phyloP scores from a whole-genome alignment of 1,140 invertebrate genomes.

The Drosophila biarmipes region DNA sequence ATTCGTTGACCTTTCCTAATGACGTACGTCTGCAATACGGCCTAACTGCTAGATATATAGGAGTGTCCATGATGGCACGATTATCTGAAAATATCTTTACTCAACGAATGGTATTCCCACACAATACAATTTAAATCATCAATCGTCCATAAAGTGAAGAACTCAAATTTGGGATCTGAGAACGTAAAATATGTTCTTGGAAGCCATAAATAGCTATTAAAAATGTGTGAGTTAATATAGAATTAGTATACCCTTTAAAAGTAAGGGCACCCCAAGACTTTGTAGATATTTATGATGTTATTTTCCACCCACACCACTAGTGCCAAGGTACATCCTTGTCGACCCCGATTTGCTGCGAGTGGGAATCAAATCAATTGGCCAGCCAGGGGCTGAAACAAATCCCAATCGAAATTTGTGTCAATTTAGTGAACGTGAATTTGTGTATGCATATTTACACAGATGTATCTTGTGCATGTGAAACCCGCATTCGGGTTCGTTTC shows the following conservation, averaged over 20 bases:
- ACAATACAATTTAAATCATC: too few species aligned
- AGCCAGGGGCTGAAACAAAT: slow-evolving; percentile 35
- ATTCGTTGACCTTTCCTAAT: slow-evolving; percentile 33
- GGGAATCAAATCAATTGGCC: slow-evolving; percentile 53
- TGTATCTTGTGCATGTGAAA: not conserved
- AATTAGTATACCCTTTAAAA: too few species aligned
- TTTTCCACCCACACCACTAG: not conserved
- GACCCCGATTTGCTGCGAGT: slow-evolving; percentile 8
- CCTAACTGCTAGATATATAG: not conserved
- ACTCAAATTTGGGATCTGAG: too few species aligned
- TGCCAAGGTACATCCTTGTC: not conserved
- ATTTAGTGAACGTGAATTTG: slow-evolving; percentile 24
- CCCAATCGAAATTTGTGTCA: slow-evolving; percentile 45
- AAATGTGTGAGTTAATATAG: too few species aligned
- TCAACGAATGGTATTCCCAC: too few species aligned
- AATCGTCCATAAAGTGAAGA: too few species aligned
- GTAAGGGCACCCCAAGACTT: too few species aligned
- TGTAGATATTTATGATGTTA: too few species aligned
- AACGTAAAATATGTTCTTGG: too few species aligned
- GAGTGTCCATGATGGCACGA: too few species aligned
- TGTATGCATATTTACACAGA: slow-evolving; percentile 28
- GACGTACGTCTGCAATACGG: not conserved
- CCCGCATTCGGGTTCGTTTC: not conserved
- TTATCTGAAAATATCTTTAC: too few species aligned
- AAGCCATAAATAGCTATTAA: too few species aligned